Evolutionary conservation across 2,888 invertebrate genomes (phyloP), one percentile per base, ranked within the genome.

Genomic region (Stenotaenia linearis): DNA sequence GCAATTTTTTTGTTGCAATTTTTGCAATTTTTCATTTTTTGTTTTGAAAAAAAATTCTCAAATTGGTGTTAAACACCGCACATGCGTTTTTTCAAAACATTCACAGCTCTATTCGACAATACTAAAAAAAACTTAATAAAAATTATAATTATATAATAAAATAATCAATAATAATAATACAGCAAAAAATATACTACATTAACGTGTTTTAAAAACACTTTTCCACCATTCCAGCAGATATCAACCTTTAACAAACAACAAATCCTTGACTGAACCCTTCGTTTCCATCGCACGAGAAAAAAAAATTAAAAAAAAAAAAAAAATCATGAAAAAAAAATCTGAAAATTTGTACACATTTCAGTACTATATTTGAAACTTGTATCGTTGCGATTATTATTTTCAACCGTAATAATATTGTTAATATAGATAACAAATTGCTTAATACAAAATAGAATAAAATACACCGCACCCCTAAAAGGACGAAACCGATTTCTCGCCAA

Each of bases 391-490:
- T 61, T 61, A 61, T 61, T 61, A 61, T 61, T 61, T 61, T 61
- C 61, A 61, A 61, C 61, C 61, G 28, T 61, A 61, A 61, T 61
- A 61, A 61, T 61, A 61, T 61, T 25, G 28, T 61, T 61, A 61
- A 61, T 61, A 61, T 61, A 61, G 23, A 28, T 61, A 61, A 61
- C 61, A 61, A 61, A 61, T 61, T 61, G 61, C 61, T 61, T 61
- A 32, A 32, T 32, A 61, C 25, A 61, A 61, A 61, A 61, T 61
- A 61, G 7, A 61, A 61, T 61, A 61, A 61, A 61, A 61, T 61
- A 5, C 61, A 61, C 25, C 61, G 61, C 61, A 61, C 25, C 61
- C 61, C 61, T 45, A 45, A 45, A 45, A 45, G 45, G 45, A 45
- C 45, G 45, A 45, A 45, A 45, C 45, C 15, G 4, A 4, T 45